These are phyloP conservation scores for Yponomeuta malinellus DNA, from an alignment of 2,888 invertebrate genomes.

Conservation along the genomic window DNA sequence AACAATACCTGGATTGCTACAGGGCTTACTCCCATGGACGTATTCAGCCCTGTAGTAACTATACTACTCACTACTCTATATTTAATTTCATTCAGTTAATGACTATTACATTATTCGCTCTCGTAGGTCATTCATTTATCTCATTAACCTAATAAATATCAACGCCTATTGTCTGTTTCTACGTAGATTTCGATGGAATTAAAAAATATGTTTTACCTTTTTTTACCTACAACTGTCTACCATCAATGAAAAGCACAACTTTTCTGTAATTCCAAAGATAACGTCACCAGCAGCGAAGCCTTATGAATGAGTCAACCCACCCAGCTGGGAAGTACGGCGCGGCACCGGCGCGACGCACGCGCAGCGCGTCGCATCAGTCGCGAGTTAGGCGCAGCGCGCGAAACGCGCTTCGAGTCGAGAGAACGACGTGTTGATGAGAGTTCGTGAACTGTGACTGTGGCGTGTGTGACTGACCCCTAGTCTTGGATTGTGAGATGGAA, in stretches of 20 bases:
- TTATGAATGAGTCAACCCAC: slow-evolving; percentile 31
- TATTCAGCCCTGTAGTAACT: too few relatives aligned
- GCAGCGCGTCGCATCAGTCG: slow-evolving; percentile 19
- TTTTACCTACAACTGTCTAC: background rate
- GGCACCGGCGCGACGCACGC: slow-evolving; percentile 20
- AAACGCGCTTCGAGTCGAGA: slow-evolving; percentile 16
- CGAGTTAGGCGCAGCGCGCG: slow-evolving; percentile 22
- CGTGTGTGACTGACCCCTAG: background rate
- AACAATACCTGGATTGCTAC: too few relatives aligned
- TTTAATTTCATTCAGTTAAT: too few relatives aligned
- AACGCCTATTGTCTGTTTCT: too few relatives aligned
- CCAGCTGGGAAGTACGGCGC: slow-evolving; percentile 19
- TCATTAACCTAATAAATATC: too few relatives aligned
- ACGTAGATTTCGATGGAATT: too few relatives aligned
- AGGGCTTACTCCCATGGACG: too few relatives aligned
- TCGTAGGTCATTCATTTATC: too few relatives aligned
- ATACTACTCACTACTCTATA: too few relatives aligned
- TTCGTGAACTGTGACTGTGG: background rate
- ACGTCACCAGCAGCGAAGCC: slow-evolving; percentile 18
- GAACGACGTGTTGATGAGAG: background rate
- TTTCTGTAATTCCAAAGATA: background rate
- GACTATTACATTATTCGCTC: too few relatives aligned
- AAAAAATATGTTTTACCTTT: too few relatives aligned
- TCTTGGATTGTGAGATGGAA: background rate
- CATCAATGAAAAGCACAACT: background rate